A percentile compares a stretch with the other conserved stretches of the same genome.
Evolutionary conservation across 2,888 invertebrate genomes (phyloP).

Genomic region (Drosophila mettleri): DNA sequence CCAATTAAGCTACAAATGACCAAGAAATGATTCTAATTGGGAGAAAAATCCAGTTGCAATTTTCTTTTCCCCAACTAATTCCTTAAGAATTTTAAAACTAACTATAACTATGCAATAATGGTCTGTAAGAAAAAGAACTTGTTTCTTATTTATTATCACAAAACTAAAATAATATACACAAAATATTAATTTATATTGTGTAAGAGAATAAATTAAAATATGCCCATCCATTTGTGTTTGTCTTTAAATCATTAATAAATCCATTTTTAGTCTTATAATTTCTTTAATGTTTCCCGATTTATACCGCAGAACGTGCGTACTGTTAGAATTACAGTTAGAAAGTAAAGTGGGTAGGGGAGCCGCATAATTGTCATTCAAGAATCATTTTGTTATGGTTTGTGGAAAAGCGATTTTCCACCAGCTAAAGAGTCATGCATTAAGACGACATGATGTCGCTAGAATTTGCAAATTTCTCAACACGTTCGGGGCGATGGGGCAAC

Average conservation of each 20-base stretch:
- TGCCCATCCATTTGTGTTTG: too few relatives aligned
- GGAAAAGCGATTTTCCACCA: constrained; percentile 54
- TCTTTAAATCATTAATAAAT: neutral
- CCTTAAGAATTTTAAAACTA: neutral
- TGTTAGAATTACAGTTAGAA: constrained; percentile 48
- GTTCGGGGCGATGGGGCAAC: constrained; percentile 55
- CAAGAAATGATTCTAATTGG: constrained; percentile 37
- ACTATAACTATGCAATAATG: neutral
- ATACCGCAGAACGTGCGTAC: constrained; percentile 12
- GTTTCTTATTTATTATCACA: neutral
- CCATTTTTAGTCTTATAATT: neutral
- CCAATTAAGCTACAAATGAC: constrained; percentile 53
- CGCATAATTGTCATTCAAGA: constrained; percentile 57
- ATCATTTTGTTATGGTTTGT: constrained; percentile 39
- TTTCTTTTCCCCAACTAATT: neutral
- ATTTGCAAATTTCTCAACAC: constrained; percentile 64
- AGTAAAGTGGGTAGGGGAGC: constrained; percentile 22
- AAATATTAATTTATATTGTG: neutral
- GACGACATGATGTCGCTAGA: constrained; percentile 24
- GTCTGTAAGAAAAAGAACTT: neutral
- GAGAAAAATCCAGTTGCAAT: neutral
- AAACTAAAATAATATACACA: neutral
- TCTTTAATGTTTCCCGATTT: neutral
- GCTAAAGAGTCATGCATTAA: constrained; percentile 17
- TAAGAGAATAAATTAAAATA: neutral